A percentile compares a stretch with the other conserved stretches of the same genome.
These are phyloP conservation scores for Crossaster papposus DNA, from an alignment of 53 echinoderm and acorn worm species.

Conservation along the genomic window DNA sequence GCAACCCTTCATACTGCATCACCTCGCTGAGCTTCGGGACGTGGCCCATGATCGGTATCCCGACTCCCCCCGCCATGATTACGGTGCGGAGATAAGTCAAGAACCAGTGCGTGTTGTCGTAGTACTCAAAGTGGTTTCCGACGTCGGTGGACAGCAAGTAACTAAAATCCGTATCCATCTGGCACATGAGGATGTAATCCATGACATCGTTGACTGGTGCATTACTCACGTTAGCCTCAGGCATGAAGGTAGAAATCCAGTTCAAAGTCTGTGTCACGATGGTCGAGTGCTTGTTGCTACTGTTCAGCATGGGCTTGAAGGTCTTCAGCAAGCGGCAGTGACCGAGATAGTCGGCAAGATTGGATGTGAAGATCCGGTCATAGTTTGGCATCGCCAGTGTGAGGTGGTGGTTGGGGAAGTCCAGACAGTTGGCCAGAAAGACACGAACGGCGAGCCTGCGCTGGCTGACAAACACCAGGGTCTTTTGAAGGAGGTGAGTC, in stretches of 20 bases:
- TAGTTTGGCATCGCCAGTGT: slow-evolving; percentile 30
- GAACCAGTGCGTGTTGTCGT: slow-evolving; percentile 66
- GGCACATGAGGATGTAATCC: background rate
- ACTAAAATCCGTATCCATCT: slow-evolving; percentile 26
- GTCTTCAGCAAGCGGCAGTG: slow-evolving; percentile 29
- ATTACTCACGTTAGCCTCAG: slow-evolving; percentile 24
- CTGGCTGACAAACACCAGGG: background rate
- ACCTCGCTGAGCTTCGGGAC: slow-evolving; percentile 58
- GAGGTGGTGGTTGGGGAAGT: slow-evolving; percentile 29
- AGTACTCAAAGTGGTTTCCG: slow-evolving; percentile 50
- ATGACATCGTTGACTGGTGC: background rate
- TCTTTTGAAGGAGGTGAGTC: slow-evolving; percentile 44
- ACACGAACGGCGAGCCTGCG: background rate
- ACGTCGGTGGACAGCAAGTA: background rate
- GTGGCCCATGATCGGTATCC: slow-evolving; percentile 30
- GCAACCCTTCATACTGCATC: slow-evolving; percentile 46
- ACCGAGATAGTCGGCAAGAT: slow-evolving; percentile 53
- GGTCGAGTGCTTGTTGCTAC: slow-evolving; percentile 45
- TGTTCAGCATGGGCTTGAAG: slow-evolving; percentile 40
- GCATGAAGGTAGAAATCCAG: slow-evolving; percentile 27
- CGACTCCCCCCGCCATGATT: slow-evolving; percentile 44
- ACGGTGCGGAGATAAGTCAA: slow-evolving; percentile 69
- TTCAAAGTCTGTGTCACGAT: slow-evolving; percentile 59
- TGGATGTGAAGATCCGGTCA: slow-evolving; percentile 65
- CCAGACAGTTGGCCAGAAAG: slow-evolving; percentile 33